Evolutionary conservation across 2,888 invertebrate genomes (phyloP).

Genomic region (Hypselothyrea guttata): DNA sequence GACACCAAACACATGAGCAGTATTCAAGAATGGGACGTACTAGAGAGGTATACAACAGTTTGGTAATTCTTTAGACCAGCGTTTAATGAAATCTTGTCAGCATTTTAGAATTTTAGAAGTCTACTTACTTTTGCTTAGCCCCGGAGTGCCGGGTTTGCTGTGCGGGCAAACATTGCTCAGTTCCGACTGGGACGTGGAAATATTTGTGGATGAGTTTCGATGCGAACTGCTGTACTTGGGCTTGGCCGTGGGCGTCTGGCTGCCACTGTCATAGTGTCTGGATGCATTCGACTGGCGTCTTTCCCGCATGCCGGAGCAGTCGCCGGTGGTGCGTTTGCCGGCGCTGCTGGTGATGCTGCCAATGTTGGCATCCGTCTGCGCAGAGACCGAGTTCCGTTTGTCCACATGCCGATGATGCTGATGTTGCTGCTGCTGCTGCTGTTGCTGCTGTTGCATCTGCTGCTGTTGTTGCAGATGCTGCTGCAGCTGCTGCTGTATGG

Average conservation of each 20-base stretch:
- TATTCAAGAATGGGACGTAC: too few species aligned
- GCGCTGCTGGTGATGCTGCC: slow-evolving; percentile 69
- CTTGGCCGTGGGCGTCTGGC: slow-evolving; percentile 78
- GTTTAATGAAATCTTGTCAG: too few species aligned
- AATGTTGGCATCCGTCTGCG: slow-evolving; percentile 80
- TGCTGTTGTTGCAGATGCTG: slow-evolving; percentile 52
- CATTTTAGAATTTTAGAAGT: too few species aligned
- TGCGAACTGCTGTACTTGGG: slow-evolving; percentile 78
- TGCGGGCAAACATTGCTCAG: slow-evolving; percentile 81
- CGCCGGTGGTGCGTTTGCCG: slow-evolving; percentile 73
- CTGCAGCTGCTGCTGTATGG: slow-evolving; percentile 53
- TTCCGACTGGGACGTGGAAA: slow-evolving; percentile 81
- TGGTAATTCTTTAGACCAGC: too few species aligned
- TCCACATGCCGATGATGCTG: slow-evolving; percentile 76
- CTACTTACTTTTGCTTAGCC: slow-evolving; percentile 74
- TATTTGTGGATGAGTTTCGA: slow-evolving; percentile 80
- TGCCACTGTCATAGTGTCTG: slow-evolving; percentile 78
- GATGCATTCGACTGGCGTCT: slow-evolving; percentile 78
- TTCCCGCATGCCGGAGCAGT: slow-evolving; percentile 71
- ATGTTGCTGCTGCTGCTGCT: slow-evolving; percentile 67
- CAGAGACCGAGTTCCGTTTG: slow-evolving; percentile 81
- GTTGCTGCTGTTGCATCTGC: slow-evolving; percentile 59
- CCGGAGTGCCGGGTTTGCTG: slow-evolving; percentile 77
- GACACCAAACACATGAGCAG: too few species aligned
- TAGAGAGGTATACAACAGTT: too few species aligned